phyloP scores from a whole-genome alignment of 2,888 invertebrate species.

The Girardia tigrina region DNA sequence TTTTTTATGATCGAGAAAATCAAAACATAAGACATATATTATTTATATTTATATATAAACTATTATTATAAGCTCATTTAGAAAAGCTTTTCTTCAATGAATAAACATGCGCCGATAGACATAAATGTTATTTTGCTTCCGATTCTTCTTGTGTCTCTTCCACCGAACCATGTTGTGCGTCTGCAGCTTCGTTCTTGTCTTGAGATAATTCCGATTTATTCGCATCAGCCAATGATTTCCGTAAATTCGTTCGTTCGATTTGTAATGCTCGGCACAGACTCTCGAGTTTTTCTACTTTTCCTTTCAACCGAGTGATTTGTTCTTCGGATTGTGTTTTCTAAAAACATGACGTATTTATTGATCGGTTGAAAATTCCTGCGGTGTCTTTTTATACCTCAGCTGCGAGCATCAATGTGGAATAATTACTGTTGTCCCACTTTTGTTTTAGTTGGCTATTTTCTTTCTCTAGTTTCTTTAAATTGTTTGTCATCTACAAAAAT shows the following conservation, averaged over 20 bases:
- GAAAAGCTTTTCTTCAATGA: no score
- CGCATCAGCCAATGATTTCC: neutral
- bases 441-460: slow-evolving; percentile 70
- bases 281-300: slow-evolving; percentile 62
- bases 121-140: no score
- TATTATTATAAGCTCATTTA: no score
- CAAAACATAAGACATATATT: no score
- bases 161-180: no score
- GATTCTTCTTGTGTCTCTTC: no score
- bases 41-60: no score
- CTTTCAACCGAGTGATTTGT: neutral
- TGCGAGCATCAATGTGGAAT: slow-evolving; percentile 63
- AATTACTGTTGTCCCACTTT: slow-evolving; percentile 69
- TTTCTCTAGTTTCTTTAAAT: slow-evolving; percentile 70
- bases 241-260: slow-evolving; percentile 45
- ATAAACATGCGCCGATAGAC: no score
- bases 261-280: slow-evolving; percentile 67
- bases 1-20: no score
- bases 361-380: no score
- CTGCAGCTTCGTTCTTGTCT: no score
- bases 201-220: neutral
- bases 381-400: slow-evolving; percentile 57
- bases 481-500: slow-evolving; percentile 66
- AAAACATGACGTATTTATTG: no score
- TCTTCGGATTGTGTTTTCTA: neutral